A percentile compares a stretch with the other conserved stretches of the same genome.
Conservation (phyloP, 2,113 vertebrate species). For the Vidua macroura region DNA sequence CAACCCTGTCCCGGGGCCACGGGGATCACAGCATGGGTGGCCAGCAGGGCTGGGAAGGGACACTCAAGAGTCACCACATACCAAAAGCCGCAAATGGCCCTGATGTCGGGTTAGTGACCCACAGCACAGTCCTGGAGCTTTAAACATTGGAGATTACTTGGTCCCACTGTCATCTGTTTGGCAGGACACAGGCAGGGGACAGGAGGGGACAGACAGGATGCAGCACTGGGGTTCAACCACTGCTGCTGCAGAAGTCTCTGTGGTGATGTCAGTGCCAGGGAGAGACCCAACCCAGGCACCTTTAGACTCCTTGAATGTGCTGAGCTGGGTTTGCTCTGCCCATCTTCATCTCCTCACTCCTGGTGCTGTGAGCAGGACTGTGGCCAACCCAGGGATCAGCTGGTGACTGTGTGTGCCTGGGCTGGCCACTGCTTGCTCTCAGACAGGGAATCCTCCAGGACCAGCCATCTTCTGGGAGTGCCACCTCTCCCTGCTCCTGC, state of each 20-base stretch:
- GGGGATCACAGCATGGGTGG: neutral
- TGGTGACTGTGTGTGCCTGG: neutral
- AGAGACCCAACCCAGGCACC: accelerated
- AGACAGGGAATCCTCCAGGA: neutral
- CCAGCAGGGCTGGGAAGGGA: neutral
- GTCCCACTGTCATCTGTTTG: neutral
- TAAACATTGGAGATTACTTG: neutral
- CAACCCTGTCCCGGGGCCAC: accelerated
- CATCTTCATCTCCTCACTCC: neutral
- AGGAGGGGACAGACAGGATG: neutral
- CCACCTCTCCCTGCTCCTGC: neutral
- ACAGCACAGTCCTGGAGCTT: neutral
- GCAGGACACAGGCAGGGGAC: neutral
- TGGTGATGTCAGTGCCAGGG: accelerated
- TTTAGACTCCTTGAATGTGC: accelerated
- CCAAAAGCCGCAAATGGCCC: neutral
- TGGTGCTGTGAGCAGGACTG: accelerated
- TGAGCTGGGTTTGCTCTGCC: neutral
- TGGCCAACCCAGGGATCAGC: neutral
- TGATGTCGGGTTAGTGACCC: neutral
- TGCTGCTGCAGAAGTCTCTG: neutral
- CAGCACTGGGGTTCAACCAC: neutral
- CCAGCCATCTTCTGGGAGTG: neutral
- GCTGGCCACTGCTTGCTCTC: neutral
- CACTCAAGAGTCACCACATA: neutral